phyloP scores from a whole-genome alignment of 2,888 invertebrate genomes.

The Nematopogon swammerdamellus region DNA sequence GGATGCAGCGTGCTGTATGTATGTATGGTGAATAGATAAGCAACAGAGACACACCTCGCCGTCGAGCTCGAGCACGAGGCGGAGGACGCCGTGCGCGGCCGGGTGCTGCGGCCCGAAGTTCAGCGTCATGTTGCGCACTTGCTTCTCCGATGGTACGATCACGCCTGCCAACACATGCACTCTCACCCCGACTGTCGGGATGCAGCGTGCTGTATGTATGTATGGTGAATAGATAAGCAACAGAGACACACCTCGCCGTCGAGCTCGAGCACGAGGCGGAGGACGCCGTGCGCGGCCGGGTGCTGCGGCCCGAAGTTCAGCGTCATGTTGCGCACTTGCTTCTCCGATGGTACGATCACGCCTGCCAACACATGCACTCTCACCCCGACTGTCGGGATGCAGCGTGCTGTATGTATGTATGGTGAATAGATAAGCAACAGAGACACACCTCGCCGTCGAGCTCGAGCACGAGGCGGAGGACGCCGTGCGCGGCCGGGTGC shows the following conservation, averaged over 20 bases:
- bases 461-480: slow-evolving; percentile 79
- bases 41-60: slow-evolving; percentile 62
- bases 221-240: no score
- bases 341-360: slow-evolving; percentile 63
- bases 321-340: slow-evolving; percentile 78
- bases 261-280: slow-evolving; percentile 79
- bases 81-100: slow-evolving; percentile 89
- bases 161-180: slow-evolving; percentile 36
- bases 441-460: slow-evolving; percentile 72
- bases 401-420: no score
- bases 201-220: no score
- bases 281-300: slow-evolving; percentile 92
- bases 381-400: no score
- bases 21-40: no score
- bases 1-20: no score
- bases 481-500: slow-evolving; percentile 94
- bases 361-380: slow-evolving; percentile 32
- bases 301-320: slow-evolving; percentile 94
- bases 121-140: slow-evolving; percentile 78
- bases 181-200: no score
- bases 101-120: slow-evolving; percentile 96
- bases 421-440: no score
- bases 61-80: slow-evolving; percentile 80
- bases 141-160: slow-evolving; percentile 65
- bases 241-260: slow-evolving; percentile 68